These are phyloP conservation scores for Neolamprologus ventralis DNA, from an alignment of 2,113 vertebrate species.

Conservation along the genomic window DNA sequence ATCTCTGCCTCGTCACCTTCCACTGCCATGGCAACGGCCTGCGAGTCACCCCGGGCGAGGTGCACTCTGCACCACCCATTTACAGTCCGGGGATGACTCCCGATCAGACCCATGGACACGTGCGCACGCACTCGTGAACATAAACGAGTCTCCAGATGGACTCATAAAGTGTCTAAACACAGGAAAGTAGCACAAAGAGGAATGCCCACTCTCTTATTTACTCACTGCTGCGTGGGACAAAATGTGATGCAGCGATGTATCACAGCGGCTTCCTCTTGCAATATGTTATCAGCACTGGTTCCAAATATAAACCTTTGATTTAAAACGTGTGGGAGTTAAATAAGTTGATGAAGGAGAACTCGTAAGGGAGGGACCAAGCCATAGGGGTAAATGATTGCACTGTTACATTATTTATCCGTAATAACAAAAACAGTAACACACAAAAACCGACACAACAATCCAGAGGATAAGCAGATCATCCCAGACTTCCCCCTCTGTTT, in stretches of 20 bases:
- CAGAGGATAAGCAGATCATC: background rate
- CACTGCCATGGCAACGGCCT: constrained; percentile 50
- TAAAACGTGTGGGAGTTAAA: background rate
- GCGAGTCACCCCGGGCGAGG: constrained; percentile 33
- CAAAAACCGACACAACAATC: background rate
- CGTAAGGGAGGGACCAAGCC: background rate
- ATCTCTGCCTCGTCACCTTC: constrained; percentile 21
- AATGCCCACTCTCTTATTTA: background rate
- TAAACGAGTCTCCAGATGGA: background rate
- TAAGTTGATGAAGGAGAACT: background rate
- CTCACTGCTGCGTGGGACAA: background rate
- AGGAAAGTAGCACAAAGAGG: background rate
- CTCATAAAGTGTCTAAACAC: background rate
- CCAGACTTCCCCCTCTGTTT: too few relatives aligned
- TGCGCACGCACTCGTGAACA: background rate
- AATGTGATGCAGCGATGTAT: background rate
- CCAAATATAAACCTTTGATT: background rate
- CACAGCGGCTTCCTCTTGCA: background rate
- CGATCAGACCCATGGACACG: background rate
- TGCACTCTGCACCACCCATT: background rate
- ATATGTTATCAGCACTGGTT: background rate
- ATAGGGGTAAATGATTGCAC: background rate
- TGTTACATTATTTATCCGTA: background rate
- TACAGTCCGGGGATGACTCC: constrained; percentile 4
- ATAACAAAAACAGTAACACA: background rate